Evolutionary conservation across 2,888 invertebrate genomes (phyloP), one percentile per base, ranked within the genome.

Genomic region (Ophion slaviceki): DNA sequence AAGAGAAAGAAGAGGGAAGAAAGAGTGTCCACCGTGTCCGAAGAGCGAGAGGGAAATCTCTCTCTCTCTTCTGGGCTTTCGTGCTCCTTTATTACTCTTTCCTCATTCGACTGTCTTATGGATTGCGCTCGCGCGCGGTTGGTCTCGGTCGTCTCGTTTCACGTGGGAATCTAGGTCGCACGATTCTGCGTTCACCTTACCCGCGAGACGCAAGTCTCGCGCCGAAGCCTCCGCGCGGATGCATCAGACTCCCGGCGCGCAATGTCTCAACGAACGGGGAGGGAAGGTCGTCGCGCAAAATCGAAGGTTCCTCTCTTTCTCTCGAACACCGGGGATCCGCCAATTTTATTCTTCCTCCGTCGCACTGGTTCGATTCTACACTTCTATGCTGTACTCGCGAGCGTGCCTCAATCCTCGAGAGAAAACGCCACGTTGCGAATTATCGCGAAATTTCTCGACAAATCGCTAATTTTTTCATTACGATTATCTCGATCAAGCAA

Each of bases 181-280:
- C 92, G 92, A 91, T 86, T 84, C 91, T 91, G 90, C 91, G 91
- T 91, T 92, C 92, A 92, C 92, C 92, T 92, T 91, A 91, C 87
- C 71, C 32, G 40, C 36, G 20, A 79, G 59, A 68, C 57, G n/a
- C 61, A 79, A 62, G 28, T 28, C 59, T 61, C 80, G 53, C 53
- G 14, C 14, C 74, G 72, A 68, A 83, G 53, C 47, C 67, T 61
- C 62, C 71, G 71, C 61, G 40, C 53, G 67, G 74, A 80, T 80
- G 53, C 53, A 82, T 70, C 28, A 80, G 66, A 86, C 89, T 86
- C 87, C 88, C 17, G 17, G 53, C 53, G 14, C 53, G 90, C 92
- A 92, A 92, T 92, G 92, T 92, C 92, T 92, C 90, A 88, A 89
- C 53, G 3, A 14, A 53, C 53, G 17, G 53, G 85, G 85, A 47